Evolutionary conservation across 2,113 vertebrate genomes (phyloP).

Genomic region (Tichodroma muraria): DNA sequence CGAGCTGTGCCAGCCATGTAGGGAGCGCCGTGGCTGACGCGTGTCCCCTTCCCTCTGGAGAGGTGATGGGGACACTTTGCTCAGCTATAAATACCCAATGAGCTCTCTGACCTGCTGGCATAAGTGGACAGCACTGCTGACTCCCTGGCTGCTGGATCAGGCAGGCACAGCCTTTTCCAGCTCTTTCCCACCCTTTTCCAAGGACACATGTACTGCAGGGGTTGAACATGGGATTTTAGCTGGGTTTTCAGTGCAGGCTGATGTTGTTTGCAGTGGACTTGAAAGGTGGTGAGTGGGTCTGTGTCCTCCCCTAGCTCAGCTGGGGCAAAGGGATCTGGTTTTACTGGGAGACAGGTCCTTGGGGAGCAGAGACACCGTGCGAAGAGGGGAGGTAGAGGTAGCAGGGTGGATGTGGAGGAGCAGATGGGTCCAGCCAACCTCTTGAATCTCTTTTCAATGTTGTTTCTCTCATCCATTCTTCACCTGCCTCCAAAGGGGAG

Average conservation of each 20-base stretch:
- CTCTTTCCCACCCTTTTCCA: not conserved
- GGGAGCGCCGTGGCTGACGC: accelerated
- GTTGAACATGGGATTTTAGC: not conserved
- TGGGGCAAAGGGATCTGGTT: not conserved
- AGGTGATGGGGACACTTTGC: not conserved
- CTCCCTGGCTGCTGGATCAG: not conserved
- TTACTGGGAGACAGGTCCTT: not conserved
- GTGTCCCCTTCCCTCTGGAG: not conserved
- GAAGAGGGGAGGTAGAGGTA: not conserved
- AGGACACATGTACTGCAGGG: not conserved
- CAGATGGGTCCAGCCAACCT: not conserved
- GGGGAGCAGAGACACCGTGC: accelerated
- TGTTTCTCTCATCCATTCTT: not conserved
- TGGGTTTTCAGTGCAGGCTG: not conserved
- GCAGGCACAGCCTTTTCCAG: not conserved
- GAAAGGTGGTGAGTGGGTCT: not conserved
- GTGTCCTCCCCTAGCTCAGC: not conserved
- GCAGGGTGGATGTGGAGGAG: not conserved
- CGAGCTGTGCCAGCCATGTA: not conserved
- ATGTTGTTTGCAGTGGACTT: not conserved
- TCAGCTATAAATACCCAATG: not conserved
- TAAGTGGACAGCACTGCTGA: not conserved
- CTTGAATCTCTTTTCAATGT: not conserved
- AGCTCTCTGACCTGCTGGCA: not conserved
- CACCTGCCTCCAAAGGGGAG: not conserved